phyloP scores from a whole-genome alignment of 2,797 vertebrate genomes.

The Macropodus opercularis region DNA sequence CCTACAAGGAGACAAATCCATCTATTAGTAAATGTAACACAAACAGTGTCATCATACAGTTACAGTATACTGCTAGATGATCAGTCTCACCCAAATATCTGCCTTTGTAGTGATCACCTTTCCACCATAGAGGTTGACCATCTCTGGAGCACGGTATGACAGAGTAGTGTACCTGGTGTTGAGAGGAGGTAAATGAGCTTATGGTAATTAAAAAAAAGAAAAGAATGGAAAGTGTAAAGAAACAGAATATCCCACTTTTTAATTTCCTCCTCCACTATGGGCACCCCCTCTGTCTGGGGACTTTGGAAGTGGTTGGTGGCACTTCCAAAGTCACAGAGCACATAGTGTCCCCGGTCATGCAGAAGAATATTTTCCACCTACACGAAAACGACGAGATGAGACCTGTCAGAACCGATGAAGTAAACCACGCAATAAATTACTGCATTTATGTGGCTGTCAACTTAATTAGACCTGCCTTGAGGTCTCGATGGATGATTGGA shows the following conservation, averaged over 20 bases:
- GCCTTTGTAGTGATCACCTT: conserved; percentile 96
- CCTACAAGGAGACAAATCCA: conserved; percentile 77
- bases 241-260: conserved; percentile 88
- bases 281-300: conserved; percentile 92
- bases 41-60: background rate
- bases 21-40: conserved; percentile 7
- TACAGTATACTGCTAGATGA: too few relatives aligned
- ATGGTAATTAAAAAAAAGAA: background rate
- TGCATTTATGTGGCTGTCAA: background rate
- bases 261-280: conserved; percentile 94
- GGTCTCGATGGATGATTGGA: conserved; percentile 93
- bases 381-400: conserved; percentile 19
- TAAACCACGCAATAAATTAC: conserved; percentile 17
- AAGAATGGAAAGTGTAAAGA: background rate
- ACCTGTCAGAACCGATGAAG: conserved; percentile 3
- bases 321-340: conserved; percentile 98
- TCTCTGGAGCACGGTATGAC: conserved; percentile 97
- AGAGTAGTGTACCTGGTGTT: conserved; percentile 93
- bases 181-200: conserved; percentile 33
- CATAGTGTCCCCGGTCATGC: conserved; percentile 96
- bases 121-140: conserved; percentile 97
- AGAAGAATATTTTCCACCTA: conserved; percentile 99
- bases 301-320: conserved; percentile 95
- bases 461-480: conserved; percentile 84
- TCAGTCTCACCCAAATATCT: conserved; percentile 92